These are phyloP conservation scores for Cataglyphis albicans DNA, from an alignment of 2,888 invertebrate genomes.

Conservation along the genomic window DNA sequence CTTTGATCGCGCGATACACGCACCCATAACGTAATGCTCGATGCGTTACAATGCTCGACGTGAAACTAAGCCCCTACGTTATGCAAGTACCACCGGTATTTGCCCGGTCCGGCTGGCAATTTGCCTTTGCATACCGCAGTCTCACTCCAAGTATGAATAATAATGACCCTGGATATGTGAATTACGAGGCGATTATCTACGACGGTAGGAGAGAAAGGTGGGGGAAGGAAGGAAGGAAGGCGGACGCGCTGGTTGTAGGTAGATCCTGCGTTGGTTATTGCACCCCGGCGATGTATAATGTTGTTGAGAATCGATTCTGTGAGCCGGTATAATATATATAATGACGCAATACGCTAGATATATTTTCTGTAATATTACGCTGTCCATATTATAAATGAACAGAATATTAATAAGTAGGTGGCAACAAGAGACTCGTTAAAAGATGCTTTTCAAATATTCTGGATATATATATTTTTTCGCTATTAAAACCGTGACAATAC, in stretches of 20 bases:
- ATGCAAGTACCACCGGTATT: conserved; percentile 62
- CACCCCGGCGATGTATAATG: conserved; percentile 53
- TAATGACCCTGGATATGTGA: conserved; percentile 74
- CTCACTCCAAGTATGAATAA: conserved; percentile 74
- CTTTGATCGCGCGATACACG: conserved; percentile 38
- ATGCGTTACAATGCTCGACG: conserved; percentile 67
- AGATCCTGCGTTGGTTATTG: conserved; percentile 65
- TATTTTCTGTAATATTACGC: conserved; percentile 15
- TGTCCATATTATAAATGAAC: background rate
- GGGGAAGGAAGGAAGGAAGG: background rate
- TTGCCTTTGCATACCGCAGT: conserved; percentile 71
- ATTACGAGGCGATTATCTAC: conserved; percentile 76
- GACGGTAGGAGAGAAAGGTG: background rate
- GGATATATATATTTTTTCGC: background rate
- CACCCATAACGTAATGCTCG: conserved; percentile 66
- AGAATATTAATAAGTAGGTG: background rate
- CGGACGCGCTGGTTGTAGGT: background rate
- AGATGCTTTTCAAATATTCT: background rate
- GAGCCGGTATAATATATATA: conserved; percentile 53
- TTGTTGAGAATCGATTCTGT: conserved; percentile 63
- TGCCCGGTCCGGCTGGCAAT: conserved; percentile 70
- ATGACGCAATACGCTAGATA: conserved; percentile 11
- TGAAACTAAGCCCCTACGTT: conserved; percentile 68
- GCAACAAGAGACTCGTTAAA: background rate
- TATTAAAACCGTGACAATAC: background rate